Conservation (phyloP, 2,888 invertebrate species). For the Eilema sororculum region DNA sequence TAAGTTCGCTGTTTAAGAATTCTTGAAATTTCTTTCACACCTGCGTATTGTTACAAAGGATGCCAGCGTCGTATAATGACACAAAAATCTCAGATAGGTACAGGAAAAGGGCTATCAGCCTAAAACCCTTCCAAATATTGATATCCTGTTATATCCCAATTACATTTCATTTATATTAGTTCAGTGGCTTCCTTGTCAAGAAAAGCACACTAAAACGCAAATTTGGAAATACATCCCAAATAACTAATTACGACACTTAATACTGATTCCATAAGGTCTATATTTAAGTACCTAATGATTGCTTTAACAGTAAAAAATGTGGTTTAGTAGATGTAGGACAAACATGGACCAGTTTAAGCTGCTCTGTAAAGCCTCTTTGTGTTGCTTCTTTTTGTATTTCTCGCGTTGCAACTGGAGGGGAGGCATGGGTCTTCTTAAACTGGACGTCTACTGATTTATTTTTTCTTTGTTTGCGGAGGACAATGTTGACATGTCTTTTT, state of each 20-base stretch:
- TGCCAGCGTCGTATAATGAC: neutral
- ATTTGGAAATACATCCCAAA: conserved; percentile 26
- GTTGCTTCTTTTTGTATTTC: conserved; percentile 54
- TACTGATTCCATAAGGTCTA: conserved; percentile 57
- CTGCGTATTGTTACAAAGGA: too few species aligned
- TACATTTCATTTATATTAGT: conserved; percentile 69
- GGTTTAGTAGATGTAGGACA: conserved; percentile 69
- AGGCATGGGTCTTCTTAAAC: conserved; percentile 52
- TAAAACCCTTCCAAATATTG: conserved; percentile 52
- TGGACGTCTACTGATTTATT: conserved; percentile 79
- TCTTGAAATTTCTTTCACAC: too few species aligned
- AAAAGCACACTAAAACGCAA: conserved; percentile 42
- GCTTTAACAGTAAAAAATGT: conserved; percentile 59
- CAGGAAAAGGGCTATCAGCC: conserved; percentile 33
- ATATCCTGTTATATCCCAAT: conserved; percentile 61
- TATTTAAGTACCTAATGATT: conserved; percentile 65
- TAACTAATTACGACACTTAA: conserved; percentile 39
- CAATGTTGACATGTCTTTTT: conserved; percentile 79
- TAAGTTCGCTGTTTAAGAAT: too few species aligned
- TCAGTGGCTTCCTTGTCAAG: conserved; percentile 46
- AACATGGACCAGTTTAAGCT: conserved; percentile 55
- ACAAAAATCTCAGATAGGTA: neutral
- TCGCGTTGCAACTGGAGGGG: conserved; percentile 56
- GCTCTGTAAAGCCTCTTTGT: conserved; percentile 75
- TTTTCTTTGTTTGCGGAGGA: conserved; percentile 82